Evolutionary conservation across 2,113 vertebrate species (phyloP), one percentile per base, ranked within the genome.

Genomic region (Nyctereutes procyonoides): DNA sequence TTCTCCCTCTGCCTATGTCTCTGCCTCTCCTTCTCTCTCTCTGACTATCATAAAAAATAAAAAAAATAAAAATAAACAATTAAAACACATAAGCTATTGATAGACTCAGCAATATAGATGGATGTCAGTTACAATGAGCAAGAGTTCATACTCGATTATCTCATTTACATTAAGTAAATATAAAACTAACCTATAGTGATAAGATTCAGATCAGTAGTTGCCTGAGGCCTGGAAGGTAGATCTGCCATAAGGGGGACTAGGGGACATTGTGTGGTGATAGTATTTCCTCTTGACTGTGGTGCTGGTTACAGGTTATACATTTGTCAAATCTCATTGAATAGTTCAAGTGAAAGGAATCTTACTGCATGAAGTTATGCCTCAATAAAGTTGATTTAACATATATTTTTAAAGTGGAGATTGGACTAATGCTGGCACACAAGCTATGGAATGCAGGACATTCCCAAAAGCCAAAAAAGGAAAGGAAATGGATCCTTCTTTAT

Each of bases 71-170:
- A n/a, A 67, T 8, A 17, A 14, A 1, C 60, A n/a, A 28, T 3
- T 12, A 48, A 38, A 73, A 90, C 28, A 89, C 35, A 8, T 0
- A 8, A 13, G 26, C 32, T 4, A 2, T 12, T 19, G 15, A 38
- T 16, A 24, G n/a, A 11, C 22, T 10, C 26, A 16, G 16, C 32
- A 16, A 28, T 7, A 6, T 17, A 38, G 19, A 28, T 3, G 30
- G 35, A 14, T 0, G 14, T 17, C 43, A 3, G 0, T 15, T 13
- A 28, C 7, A 19, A 58, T 0, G 11, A 35, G 48, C 51, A 24
- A 11, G 48, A 55, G 67, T 62, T 85, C 38, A 9, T 7, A 17
- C 48, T 65, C 32, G 1, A 1, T 56, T 20, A 12, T 16, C 43
- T 32, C 73, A 17, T 3, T 84, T 13, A 32, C 15, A 28, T 63